A percentile compares a stretch with the other conserved stretches of the same genome.
phyloP scores from a whole-genome alignment of 2,113 vertebrate genomes.

The Datnioides undecimradiatus region DNA sequence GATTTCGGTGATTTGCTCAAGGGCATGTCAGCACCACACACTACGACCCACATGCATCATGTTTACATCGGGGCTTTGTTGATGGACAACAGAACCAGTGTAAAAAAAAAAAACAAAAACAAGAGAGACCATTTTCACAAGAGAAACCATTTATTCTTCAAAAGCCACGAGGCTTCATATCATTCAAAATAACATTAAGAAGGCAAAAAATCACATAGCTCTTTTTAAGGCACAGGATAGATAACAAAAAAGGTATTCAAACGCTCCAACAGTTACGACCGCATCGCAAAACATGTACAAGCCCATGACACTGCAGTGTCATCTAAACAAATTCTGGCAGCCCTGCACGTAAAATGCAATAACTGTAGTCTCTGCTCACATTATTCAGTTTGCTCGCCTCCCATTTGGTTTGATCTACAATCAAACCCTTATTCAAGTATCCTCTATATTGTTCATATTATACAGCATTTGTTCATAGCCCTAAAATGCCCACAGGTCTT shows the following conservation, averaged over 20 bases:
- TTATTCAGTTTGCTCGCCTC: slow-evolving; percentile 12
- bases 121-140: slow-evolving; percentile 37
- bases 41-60: background rate
- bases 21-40: background rate
- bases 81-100: background rate
- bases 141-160: slow-evolving; percentile 73
- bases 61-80: background rate
- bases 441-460: slow-evolving; percentile 39
- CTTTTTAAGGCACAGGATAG: slow-evolving; percentile 90
- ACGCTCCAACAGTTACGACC: slow-evolving; percentile 48
- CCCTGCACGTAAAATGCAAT: slow-evolving; percentile 46
- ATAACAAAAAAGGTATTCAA: slow-evolving; percentile 67
- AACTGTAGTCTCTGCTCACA: slow-evolving; percentile 22
- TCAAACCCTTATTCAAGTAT: slow-evolving; percentile 71
- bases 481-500: slow-evolving; percentile 57
- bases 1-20: background rate
- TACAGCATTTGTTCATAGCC: slow-evolving; percentile 67
- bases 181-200: slow-evolving; percentile 70
- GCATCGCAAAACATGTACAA: slow-evolving; percentile 60
- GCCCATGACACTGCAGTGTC: slow-evolving; percentile 22
- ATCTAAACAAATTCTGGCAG: slow-evolving; percentile 33
- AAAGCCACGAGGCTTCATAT: slow-evolving; percentile 63
- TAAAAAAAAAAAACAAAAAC: background rate
- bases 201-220: slow-evolving; percentile 67
- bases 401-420: slow-evolving; percentile 39